Evolutionary conservation across 2,888 invertebrate species (phyloP), one percentile per base, ranked within the genome.

Genomic region (Limenitis arthemis): DNA sequence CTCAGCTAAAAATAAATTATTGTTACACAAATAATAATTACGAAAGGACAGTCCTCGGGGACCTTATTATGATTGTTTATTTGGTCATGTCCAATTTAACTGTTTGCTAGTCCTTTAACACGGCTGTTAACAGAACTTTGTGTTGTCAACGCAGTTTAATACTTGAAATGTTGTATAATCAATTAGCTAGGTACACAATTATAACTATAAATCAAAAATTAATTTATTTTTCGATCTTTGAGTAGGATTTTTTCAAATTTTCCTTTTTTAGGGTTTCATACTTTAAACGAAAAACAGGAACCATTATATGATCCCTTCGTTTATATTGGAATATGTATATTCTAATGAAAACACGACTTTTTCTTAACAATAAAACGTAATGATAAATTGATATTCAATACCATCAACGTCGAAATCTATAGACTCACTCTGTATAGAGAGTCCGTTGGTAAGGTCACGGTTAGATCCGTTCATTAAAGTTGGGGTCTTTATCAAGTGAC

Each of bases 21-120:
- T 64, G 68, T 64, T 66, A 66, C 68, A 65, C 64, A 66, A 69
- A 71, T 70, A 71, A 68, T 65, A 68, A 68, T 66, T 70, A 65
- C 64, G 64, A 72, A 73, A 76, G 65, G 70, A 68, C 58, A 62
- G 29, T 44, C 78, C 75, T 68, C 59, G 52, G 73, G 72, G 76
- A 68, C 67, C 72, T 75, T 72, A 77, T 79, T 79, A 79, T 75
- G 71, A 75, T 73, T 79, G 75, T 75, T 74, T 70, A 73, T 75
- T 78, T 78, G 70, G 65, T 51, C 65, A 59, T 66, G 69, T 67
- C 73, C 77, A 79, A 79, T 79, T 80, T 76, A 70, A 73, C 72
- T 77, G 75, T 79, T 78, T 75, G 71, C 61, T 62, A 65, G 69
- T 67, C 59, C 69, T 65, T 67, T 65, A 53, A 59, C 52, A 32